Evolutionary conservation across 1,140 invertebrate genomes (phyloP).

Genomic region (Micrasema longulum): DNA sequence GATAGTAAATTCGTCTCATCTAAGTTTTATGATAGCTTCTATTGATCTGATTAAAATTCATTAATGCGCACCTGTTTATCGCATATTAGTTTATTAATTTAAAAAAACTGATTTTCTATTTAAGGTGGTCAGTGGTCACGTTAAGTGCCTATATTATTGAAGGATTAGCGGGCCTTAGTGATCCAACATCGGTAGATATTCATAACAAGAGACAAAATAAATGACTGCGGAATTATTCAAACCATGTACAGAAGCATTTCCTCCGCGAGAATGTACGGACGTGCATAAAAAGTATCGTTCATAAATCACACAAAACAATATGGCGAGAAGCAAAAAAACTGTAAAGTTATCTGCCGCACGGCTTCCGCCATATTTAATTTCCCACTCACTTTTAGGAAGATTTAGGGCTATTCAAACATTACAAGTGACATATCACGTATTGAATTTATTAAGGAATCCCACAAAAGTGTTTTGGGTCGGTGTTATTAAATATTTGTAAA

Average conservation of each 20-base stretch:
- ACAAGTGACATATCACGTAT: conserved; percentile 34
- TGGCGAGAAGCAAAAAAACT: neutral
- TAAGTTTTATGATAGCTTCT: too few species aligned
- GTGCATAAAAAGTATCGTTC: neutral
- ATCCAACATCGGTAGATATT: too few species aligned
- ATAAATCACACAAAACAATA: conserved; percentile 22
- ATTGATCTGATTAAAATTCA: too few species aligned
- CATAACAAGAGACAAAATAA: neutral
- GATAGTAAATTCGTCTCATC: too few species aligned
- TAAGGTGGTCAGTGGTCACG: too few species aligned
- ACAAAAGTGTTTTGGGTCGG: conserved; percentile 30
- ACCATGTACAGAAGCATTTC: conserved; percentile 3
- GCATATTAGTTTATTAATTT: too few species aligned
- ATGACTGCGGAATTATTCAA: neutral
- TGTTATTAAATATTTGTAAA: conserved; percentile 39
- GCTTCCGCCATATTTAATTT: conserved; percentile 4
- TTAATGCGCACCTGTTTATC: too few species aligned
- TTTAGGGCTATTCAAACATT: conserved; percentile 20
- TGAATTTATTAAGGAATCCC: conserved; percentile 38
- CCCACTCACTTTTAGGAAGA: conserved; percentile 15
- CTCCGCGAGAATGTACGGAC: neutral
- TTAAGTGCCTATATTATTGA: too few species aligned
- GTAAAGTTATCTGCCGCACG: conserved; percentile 28
- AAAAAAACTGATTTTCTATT: too few species aligned
- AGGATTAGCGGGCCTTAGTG: too few species aligned